These are phyloP conservation scores for Erinaceus europaeus DNA, from an alignment of 2,113 vertebrate species.

Conservation along the genomic window DNA sequence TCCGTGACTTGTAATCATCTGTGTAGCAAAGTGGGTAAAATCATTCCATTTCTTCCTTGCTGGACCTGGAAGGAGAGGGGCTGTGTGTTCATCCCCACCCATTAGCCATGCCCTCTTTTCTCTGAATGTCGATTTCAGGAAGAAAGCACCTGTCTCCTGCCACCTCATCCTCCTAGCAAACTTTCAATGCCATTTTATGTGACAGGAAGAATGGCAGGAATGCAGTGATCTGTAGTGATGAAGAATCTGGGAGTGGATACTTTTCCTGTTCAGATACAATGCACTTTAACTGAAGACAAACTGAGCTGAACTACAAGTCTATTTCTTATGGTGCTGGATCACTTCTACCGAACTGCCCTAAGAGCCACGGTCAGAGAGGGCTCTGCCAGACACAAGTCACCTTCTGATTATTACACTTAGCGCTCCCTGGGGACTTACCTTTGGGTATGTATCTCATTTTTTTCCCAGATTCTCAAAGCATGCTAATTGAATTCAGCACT, in stretches of 20 bases:
- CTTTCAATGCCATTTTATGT: slow-evolving; percentile 81
- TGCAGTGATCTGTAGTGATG: slow-evolving; percentile 79
- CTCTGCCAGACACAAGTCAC: slow-evolving; percentile 85
- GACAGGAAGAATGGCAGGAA: slow-evolving; percentile 75
- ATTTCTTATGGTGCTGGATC: slow-evolving; percentile 87
- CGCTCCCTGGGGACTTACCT: slow-evolving; percentile 82
- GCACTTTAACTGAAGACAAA: slow-evolving; percentile 88
- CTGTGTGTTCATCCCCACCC: slow-evolving; percentile 79
- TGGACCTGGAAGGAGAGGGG: slow-evolving; percentile 84
- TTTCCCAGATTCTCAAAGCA: slow-evolving; percentile 76
- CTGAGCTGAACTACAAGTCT: slow-evolving; percentile 83
- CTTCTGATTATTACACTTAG: slow-evolving; percentile 85
- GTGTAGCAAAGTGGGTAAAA: slow-evolving; percentile 85
- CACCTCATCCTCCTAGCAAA: slow-evolving; percentile 76
- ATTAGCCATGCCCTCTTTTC: slow-evolving; percentile 77
- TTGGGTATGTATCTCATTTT: slow-evolving; percentile 85
- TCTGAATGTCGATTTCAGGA: slow-evolving; percentile 85
- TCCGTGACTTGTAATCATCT: slow-evolving; percentile 81
- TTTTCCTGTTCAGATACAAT: slow-evolving; percentile 81
- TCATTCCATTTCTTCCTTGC: slow-evolving; percentile 79
- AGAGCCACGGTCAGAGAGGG: slow-evolving; percentile 82
- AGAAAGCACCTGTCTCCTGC: slow-evolving; percentile 79
- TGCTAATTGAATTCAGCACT: slow-evolving; percentile 72
- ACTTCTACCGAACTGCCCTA: slow-evolving; percentile 84
- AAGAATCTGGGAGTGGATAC: slow-evolving; percentile 79